phyloP scores from a whole-genome alignment of 2,113 vertebrate species.

The Daphoenositta chrysoptera region DNA sequence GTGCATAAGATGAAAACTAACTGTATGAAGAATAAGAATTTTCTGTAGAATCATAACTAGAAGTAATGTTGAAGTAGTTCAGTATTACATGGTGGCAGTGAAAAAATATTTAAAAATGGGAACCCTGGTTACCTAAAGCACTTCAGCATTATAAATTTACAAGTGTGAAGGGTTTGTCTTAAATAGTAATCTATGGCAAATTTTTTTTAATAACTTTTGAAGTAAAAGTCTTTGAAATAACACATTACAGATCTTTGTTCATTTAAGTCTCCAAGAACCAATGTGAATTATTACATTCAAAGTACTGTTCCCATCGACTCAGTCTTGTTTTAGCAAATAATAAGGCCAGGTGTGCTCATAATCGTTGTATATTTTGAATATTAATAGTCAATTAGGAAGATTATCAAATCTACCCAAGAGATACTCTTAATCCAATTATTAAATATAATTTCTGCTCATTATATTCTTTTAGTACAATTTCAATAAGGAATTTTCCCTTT shows the following conservation, averaged over 20 bases:
- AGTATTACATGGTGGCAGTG: neutral
- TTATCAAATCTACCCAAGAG: neutral
- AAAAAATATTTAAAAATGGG: neutral
- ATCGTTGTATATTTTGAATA: neutral
- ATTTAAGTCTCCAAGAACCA: neutral
- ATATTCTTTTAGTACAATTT: neutral
- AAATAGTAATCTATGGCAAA: neutral
- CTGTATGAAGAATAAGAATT: neutral
- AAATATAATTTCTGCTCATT: neutral
- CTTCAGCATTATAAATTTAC: neutral
- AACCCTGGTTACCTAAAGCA: neutral
- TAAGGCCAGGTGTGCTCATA: neutral
- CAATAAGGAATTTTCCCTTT: neutral
- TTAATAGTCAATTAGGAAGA: neutral
- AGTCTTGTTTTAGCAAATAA: neutral
- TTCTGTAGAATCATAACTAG: neutral
- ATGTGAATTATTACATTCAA: neutral
- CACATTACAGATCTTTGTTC: conserved; percentile 29
- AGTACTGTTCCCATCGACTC: neutral
- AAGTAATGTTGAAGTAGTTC: neutral
- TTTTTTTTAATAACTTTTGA: neutral
- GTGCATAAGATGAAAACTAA: neutral
- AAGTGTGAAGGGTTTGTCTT: neutral
- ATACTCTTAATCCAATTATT: neutral
- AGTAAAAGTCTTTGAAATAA: conserved; percentile 1